These are phyloP conservation scores for Lerista edwardsae DNA, from an alignment of 2,797 vertebrate genomes.

Conservation along the genomic window DNA sequence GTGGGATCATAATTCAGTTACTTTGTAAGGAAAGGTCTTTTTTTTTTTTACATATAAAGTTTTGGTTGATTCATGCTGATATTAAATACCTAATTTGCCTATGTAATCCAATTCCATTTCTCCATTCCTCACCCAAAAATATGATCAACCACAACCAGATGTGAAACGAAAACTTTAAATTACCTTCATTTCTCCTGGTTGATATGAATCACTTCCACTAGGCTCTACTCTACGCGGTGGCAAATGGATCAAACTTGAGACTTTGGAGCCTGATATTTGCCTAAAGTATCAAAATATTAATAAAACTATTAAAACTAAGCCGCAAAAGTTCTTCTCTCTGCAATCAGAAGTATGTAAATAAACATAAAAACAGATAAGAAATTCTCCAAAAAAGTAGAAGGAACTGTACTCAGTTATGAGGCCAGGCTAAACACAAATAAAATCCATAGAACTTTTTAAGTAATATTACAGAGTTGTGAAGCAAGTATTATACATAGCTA, in stretches of 20 bases:
- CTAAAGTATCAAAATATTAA: constrained; percentile 56
- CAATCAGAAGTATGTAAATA: not conserved
- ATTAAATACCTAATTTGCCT: not conserved
- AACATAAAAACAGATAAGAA: not conserved
- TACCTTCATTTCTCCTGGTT: constrained; percentile 70
- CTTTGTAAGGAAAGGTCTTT: not conserved
- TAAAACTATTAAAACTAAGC: not conserved
- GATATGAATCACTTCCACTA: constrained; percentile 53
- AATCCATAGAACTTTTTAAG: not conserved
- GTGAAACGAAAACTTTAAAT: constrained; percentile 23
- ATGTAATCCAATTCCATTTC: not conserved
- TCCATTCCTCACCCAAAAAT: not conserved
- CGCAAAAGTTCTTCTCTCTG: accelerated
- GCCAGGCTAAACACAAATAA: not conserved
- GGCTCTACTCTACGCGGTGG: constrained; percentile 58
- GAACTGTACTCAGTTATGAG: not conserved
- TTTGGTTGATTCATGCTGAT: not conserved
- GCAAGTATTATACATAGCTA: not conserved
- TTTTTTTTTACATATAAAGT: not conserved
- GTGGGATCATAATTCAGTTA: not conserved
- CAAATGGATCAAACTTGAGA: constrained; percentile 48
- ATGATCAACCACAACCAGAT: not conserved
- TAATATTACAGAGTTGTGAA: not conserved
- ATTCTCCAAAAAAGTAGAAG: not conserved
- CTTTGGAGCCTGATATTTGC: constrained; percentile 62